Percentiles rank a stretch among this genome's conserved stretches.
Conservation (phyloP, 2,888 invertebrate species). For the Drosophila maculinotata region DNA sequence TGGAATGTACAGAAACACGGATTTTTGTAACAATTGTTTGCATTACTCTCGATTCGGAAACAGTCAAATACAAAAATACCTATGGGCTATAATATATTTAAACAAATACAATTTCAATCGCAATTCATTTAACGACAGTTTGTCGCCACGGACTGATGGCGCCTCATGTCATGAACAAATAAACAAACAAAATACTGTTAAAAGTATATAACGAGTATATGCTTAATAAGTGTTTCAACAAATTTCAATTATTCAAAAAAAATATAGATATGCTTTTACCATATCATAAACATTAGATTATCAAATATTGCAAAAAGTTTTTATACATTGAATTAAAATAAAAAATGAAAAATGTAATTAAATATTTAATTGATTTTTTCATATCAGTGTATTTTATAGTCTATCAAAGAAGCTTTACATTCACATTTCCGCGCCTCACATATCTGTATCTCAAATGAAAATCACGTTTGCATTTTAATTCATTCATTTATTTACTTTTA, state of each 20-base stretch:
- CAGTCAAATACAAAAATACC: constrained; percentile 20
- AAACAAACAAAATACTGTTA: background rate
- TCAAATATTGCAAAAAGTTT: no score
- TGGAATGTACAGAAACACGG: background rate
- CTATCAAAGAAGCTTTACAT: background rate
- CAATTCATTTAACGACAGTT: constrained; percentile 43
- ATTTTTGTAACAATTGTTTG: constrained; percentile 23
- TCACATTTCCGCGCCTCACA: no score
- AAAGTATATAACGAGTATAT: background rate
- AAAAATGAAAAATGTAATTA: no score
- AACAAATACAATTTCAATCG: constrained; percentile 54
- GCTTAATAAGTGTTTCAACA: no score
- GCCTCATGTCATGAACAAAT: constrained; percentile 50
- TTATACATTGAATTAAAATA: no score
- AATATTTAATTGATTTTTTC: no score
- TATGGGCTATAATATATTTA: constrained; percentile 46
- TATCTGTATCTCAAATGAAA: background rate
- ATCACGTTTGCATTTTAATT: constrained; percentile 24
- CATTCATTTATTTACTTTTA: background rate
- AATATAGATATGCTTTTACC: background rate
- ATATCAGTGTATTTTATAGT: constrained; percentile 10
- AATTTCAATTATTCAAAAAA: no score
- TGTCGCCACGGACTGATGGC: constrained; percentile 56
- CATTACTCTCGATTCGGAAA: constrained; percentile 21
- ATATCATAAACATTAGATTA: no score